Evolutionary conservation across 64 coral and sea anemone species (phyloP).

Genomic region (Anthopleura sola): DNA sequence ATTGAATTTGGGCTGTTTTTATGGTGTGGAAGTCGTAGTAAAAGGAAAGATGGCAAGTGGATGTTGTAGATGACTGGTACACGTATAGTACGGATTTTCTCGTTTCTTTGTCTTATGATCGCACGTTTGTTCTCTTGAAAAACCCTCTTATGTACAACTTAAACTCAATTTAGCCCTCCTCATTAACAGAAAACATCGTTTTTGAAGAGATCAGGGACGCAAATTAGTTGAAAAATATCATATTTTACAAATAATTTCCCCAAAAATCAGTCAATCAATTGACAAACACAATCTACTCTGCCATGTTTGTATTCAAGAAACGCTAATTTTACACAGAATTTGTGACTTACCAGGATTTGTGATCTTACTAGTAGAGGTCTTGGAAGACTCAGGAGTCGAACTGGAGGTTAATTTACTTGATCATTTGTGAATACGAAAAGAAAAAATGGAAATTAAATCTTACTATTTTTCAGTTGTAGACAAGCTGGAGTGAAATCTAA

Average conservation of each 20-base stretch:
- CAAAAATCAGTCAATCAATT: not conserved
- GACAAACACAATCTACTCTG: not conserved
- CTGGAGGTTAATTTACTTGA: not conserved
- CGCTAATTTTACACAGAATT: not conserved
- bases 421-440: conserved; percentile 14
- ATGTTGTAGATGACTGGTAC: not conserved
- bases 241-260: not conserved
- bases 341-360: not conserved
- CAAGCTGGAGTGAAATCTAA: conserved; percentile 20
- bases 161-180: not conserved
- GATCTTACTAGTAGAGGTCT: not conserved
- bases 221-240: not conserved
- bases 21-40: not conserved
- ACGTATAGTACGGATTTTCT: not conserved
- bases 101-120: not conserved
- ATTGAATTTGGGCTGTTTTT: not conserved
- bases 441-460: not conserved
- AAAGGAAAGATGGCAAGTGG: not conserved
- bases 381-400: conserved; percentile 17
- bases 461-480: not conserved
- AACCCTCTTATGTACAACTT: not conserved
- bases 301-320: conserved; percentile 3
- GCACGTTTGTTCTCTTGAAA: not conserved
- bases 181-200: not conserved
- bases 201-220: not conserved